These are phyloP conservation scores for Tetragonula carbonaria DNA, from an alignment of 2,888 invertebrate genomes.

Conservation along the genomic window DNA sequence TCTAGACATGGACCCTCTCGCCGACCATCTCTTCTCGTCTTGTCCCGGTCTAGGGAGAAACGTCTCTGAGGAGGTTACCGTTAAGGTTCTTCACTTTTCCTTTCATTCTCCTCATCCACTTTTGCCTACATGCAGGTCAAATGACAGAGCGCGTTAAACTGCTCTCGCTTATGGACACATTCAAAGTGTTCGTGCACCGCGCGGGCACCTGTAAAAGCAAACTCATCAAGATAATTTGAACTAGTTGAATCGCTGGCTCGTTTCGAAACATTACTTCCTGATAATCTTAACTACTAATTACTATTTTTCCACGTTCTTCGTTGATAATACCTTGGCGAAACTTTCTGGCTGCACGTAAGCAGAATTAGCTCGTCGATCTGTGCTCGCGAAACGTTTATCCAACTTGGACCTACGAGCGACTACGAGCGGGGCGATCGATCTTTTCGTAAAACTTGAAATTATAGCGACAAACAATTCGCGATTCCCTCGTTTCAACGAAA, in stretches of 20 bases:
- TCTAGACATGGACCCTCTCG: constrained; percentile 65
- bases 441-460: not conserved
- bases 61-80: constrained; percentile 72
- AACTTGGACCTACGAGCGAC: not conserved
- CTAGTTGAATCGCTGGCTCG: not conserved
- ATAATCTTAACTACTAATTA: constrained; percentile 14
- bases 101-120: constrained; percentile 55
- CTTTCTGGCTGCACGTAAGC: not conserved
- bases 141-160: constrained; percentile 58
- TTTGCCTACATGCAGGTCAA: constrained; percentile 55
- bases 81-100: constrained; percentile 72
- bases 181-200: constrained; percentile 27
- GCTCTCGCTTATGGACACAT: constrained; percentile 26
- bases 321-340: not conserved
- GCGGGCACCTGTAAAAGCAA: constrained; percentile 15
- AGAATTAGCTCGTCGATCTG: not conserved
- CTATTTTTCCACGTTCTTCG: too few species aligned
- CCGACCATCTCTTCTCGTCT: constrained; percentile 62
- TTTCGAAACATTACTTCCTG: not conserved
- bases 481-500: not conserved
- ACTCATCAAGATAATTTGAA: constrained; percentile 26
- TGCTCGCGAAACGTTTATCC: not conserved
- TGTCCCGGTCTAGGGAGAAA: constrained; percentile 55
- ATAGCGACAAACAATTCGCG: too few species aligned
- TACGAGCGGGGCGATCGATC: not conserved